These are phyloP conservation scores for Limenitis arthemis DNA, from an alignment of 2,888 invertebrate genomes.

Conservation along the genomic window DNA sequence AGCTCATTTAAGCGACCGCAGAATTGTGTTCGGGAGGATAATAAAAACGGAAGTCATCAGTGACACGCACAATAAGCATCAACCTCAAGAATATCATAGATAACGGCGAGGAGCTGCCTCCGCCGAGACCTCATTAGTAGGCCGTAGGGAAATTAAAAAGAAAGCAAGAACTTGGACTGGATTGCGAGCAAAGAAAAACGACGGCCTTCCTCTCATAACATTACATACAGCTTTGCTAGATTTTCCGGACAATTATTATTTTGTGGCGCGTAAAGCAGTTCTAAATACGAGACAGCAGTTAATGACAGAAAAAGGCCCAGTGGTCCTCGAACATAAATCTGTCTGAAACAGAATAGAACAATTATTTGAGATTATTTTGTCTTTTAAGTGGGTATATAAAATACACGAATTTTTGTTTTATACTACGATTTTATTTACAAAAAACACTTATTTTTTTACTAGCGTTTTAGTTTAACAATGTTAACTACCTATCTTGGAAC, in stretches of 20 bases:
- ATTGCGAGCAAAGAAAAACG: slow-evolving; percentile 65
- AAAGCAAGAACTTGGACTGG: slow-evolving; percentile 71
- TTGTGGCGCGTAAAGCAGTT: slow-evolving; percentile 68
- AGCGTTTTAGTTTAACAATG: too few species aligned
- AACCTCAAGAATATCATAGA: slow-evolving; percentile 73
- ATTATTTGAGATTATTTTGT: background rate
- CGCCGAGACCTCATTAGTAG: slow-evolving; percentile 70
- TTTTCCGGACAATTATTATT: slow-evolving; percentile 73
- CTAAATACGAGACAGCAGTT: slow-evolving; percentile 49
- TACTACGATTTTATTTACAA: too few species aligned
- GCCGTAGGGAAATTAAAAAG: slow-evolving; percentile 73
- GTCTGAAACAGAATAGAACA: slow-evolving; percentile 19
- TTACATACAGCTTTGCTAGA: slow-evolving; percentile 69
- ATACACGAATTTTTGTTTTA: too few species aligned
- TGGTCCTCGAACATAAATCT: slow-evolving; percentile 21
- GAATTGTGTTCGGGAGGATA: slow-evolving; percentile 72
- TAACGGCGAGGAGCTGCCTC: slow-evolving; percentile 60
- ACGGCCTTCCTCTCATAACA: slow-evolving; percentile 68
- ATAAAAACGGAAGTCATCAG: slow-evolving; percentile 72
- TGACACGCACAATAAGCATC: slow-evolving; percentile 74
- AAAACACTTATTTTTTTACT: too few species aligned
- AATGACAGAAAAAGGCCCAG: slow-evolving; percentile 42
- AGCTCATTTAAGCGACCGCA: slow-evolving; percentile 67
- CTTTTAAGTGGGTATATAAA: too few species aligned
- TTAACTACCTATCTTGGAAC: slow-evolving; percentile 36